phyloP scores from a whole-genome alignment of 2,888 invertebrate species.

The Chesias legatella region DNA sequence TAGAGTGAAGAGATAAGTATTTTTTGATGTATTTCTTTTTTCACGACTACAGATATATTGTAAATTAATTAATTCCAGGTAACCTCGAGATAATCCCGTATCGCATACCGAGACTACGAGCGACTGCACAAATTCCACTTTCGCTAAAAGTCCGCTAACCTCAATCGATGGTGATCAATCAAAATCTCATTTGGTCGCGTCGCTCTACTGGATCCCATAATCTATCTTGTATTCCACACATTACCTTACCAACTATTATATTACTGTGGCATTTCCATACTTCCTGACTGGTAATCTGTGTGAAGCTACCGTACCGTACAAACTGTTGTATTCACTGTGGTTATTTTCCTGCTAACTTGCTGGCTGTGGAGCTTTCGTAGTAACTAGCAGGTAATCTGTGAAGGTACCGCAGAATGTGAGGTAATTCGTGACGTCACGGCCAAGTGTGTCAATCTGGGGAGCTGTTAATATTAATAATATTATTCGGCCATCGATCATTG shows the following conservation, averaged over 20 bases:
- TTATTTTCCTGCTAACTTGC: too few species aligned
- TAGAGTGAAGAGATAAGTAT: too few species aligned
- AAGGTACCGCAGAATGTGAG: background rate
- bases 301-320: background rate
- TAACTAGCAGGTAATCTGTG: conserved; percentile 6
- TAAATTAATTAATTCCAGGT: too few species aligned
- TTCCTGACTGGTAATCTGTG: background rate
- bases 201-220: conserved; percentile 50
- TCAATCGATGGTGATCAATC: conserved; percentile 55
- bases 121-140: conserved; percentile 13
- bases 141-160: conserved; percentile 7
- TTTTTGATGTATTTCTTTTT: too few species aligned
- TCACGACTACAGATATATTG: too few species aligned
- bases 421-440: conserved; percentile 7
- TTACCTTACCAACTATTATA: conserved; percentile 5
- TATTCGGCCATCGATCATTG: conserved; percentile 20
- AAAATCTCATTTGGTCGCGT: conserved; percentile 63
- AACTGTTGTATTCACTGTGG: too few species aligned
- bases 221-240: conserved; percentile 50
- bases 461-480: conserved; percentile 18
- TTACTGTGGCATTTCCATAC: conserved; percentile 1
- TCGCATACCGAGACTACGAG: background rate
- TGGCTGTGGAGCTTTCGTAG: too few species aligned
- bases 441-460: conserved; percentile 7
- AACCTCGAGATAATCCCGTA: too few species aligned